Evolutionary conservation across 2,113 vertebrate species (phyloP), one percentile per base, ranked within the genome.

Genomic region (Neodontobutis hainanensis): DNA sequence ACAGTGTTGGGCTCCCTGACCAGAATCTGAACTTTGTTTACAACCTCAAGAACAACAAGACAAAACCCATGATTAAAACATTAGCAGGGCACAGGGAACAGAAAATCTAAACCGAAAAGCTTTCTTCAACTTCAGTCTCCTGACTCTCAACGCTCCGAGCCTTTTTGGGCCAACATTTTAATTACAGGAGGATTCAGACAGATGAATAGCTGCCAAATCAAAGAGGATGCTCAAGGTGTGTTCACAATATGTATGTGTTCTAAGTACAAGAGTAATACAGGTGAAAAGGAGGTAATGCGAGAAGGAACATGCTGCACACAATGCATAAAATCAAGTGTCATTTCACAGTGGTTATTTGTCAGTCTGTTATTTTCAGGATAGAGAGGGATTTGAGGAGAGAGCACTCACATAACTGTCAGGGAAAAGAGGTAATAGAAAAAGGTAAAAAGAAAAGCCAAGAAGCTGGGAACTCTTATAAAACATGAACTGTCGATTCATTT

Each of bases 21-120:
- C 53, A 71, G 5, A 65, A 52, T 67, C 16, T 71, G 65, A 80
- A 77, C 70, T 14, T n/a, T 5, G 34, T 47, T 11, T 64, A 16
- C 48, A 2, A 16, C 34, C 12, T 45, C 32, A 56, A 8, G 19
- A 49, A 70, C 34, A 61, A 32, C 42, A 61, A 27, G 19, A 38
- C 35, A 49, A 75, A 40, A 53, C 19, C 12, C n/a, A n/a, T 63
- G 44, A 68, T 74, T 40, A 66, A 45, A 40, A 49, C 61, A 71
- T 42, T 56, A 45, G 11, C 0, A 8, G 10, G 11, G 27, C 53
- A 56, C 56, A 42, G 6, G 9, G 48, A 57, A 64, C 49, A 4
- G 35, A 15, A n/a, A 44, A 43, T 35, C 19, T 36, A 59, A 43
- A 5, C 68, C 46, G 63, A 4, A n/a, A 34, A 14, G n/a, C 42